phyloP scores from a whole-genome alignment of 2,797 vertebrate genomes.

The Epinephelus coioides region DNA sequence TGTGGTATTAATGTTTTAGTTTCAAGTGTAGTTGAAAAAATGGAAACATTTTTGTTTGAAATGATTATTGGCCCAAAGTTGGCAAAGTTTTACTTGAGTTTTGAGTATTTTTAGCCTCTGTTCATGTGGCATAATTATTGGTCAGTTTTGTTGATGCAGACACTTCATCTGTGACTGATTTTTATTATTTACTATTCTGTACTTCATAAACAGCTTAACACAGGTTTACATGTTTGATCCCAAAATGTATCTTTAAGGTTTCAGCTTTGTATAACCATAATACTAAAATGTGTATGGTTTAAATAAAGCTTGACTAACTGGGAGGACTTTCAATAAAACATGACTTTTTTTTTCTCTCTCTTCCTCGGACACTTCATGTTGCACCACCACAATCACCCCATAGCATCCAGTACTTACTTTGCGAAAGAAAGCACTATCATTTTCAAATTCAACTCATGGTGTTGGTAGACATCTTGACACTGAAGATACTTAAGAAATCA shows the following conservation, averaged over 20 bases:
- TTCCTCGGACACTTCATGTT: background rate
- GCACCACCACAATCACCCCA: background rate
- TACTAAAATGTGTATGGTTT: background rate
- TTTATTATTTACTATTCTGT: constrained; percentile 2
- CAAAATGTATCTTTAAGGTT: background rate
- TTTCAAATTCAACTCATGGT: background rate
- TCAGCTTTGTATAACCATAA: background rate
- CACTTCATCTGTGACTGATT: background rate
- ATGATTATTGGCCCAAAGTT: background rate
- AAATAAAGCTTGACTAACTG: constrained; percentile 9
- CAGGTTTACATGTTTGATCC: background rate
- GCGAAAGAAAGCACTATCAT: background rate
- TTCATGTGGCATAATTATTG: constrained; percentile 19
- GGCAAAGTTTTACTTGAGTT: background rate
- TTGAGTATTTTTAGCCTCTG: background rate
- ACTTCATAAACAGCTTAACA: background rate
- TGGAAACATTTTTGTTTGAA: background rate
- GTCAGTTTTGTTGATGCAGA: constrained; percentile 2
- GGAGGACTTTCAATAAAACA: background rate
- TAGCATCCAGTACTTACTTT: background rate
- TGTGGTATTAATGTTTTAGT: background rate
- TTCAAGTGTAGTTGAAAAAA: background rate
- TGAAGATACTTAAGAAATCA: too few species aligned
- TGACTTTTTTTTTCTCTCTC: background rate
- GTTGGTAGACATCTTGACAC: too few species aligned